These are phyloP conservation scores for Adelphocoris suturalis DNA, from an alignment of 2,888 invertebrate species.

Conservation along the genomic window DNA sequence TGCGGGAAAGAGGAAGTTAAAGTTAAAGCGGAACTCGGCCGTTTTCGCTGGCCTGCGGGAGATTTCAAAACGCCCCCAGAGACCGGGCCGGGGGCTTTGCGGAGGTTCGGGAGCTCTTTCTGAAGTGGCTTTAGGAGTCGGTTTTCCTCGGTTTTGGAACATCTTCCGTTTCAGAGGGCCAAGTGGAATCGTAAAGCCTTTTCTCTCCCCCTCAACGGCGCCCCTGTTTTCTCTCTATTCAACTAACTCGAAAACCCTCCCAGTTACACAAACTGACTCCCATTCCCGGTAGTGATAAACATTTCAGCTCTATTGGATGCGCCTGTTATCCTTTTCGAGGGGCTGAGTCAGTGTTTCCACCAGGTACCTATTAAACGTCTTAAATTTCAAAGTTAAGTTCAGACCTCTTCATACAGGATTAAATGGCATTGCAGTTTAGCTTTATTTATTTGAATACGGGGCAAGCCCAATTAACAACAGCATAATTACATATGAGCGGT, in stretches of 20 bases:
- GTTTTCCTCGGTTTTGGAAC: constrained; percentile 17
- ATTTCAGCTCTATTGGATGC: not conserved
- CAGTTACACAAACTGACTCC: not conserved
- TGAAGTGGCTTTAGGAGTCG: constrained; percentile 10
- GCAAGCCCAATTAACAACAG: too few species aligned
- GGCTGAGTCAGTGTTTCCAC: too few species aligned
- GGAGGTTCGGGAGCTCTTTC: constrained; percentile 20
- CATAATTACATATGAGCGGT: too few species aligned
- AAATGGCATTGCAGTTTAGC: too few species aligned
- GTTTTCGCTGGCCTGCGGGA: not conserved
- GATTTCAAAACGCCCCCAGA: constrained; percentile 16
- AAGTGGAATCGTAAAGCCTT: constrained; percentile 26
- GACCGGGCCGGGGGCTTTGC: not conserved
- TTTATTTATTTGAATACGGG: too few species aligned
- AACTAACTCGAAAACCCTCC: constrained; percentile 1
- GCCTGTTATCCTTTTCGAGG: too few species aligned
- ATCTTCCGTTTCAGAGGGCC: constrained; percentile 18
- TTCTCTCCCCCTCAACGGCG: not conserved
- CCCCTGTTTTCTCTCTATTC: not conserved
- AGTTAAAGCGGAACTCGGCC: not conserved
- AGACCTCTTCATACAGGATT: too few species aligned
- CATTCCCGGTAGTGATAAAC: not conserved
- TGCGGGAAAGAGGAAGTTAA: constrained; percentile 17
- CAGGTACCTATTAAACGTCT: too few species aligned
- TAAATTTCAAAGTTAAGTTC: too few species aligned